These are phyloP conservation scores for Alauda arvensis DNA, from an alignment of 2,797 vertebrate species.

Conservation along the genomic window DNA sequence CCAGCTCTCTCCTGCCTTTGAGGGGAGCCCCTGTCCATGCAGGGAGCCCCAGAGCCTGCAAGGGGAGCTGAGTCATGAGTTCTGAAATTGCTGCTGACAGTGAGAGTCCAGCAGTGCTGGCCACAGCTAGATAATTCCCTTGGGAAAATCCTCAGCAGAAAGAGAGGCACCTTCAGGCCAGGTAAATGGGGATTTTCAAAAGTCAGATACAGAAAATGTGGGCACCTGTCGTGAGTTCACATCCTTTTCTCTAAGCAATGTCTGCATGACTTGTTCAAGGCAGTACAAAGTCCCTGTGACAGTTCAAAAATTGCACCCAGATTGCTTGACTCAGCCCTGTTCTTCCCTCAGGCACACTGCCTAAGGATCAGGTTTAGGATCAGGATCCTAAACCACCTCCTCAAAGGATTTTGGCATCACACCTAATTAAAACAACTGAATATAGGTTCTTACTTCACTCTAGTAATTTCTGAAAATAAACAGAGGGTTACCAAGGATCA, in stretches of 20 bases:
- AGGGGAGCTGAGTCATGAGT: not conserved
- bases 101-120: not conserved
- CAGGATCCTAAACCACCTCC: not conserved
- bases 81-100: not conserved
- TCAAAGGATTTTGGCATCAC: not conserved
- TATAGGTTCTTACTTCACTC: not conserved
- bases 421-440: not conserved
- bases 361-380: not conserved
- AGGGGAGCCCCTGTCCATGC: not conserved
- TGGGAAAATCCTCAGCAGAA: not conserved
- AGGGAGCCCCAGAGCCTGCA: not conserved
- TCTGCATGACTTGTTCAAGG: not conserved
- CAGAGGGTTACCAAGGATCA: not conserved
- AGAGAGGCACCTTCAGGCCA: not conserved
- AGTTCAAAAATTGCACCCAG: not conserved
- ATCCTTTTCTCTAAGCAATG: not conserved
- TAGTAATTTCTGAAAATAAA: not conserved
- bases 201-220: not conserved
- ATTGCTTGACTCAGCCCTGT: not conserved
- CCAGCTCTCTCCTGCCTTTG: not conserved
- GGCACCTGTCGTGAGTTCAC: not conserved
- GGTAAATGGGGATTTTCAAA: not conserved
- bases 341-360: not conserved
- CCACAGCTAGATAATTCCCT: not conserved
- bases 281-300: not conserved